phyloP scores from a whole-genome alignment of 2,797 vertebrate species.

The Pangasius macronema region DNA sequence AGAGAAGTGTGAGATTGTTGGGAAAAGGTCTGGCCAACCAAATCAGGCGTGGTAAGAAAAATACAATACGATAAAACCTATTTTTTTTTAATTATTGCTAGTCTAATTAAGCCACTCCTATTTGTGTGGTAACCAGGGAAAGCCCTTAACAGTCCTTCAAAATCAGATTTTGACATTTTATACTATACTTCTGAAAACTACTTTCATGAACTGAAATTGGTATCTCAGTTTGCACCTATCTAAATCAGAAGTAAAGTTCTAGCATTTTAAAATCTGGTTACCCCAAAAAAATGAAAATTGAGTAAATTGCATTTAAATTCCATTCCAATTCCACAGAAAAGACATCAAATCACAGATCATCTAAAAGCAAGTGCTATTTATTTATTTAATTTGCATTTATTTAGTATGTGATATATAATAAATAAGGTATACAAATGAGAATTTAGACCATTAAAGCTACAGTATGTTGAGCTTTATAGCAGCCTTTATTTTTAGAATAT shows the following conservation, averaged over 20 bases:
- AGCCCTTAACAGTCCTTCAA: not conserved
- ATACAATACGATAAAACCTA: not conserved
- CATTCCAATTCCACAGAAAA: not conserved
- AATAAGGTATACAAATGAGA: too few relatives aligned
- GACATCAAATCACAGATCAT: not conserved
- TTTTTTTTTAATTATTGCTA: not conserved
- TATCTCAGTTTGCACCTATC: not conserved
- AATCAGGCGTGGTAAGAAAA: conserved; percentile 60
- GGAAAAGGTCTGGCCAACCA: conserved; percentile 29
- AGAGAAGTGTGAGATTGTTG: conserved; percentile 40
- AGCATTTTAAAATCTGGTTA: too few relatives aligned
- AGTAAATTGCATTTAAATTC: too few relatives aligned
- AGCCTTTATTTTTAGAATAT: not conserved
- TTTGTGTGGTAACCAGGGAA: not conserved
- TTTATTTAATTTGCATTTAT: too few relatives aligned
- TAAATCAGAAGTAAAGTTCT: not conserved
- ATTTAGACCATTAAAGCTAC: too few relatives aligned
- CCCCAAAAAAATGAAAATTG: not conserved
- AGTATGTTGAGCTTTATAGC: not conserved
- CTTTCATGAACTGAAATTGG: not conserved
- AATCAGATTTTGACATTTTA: not conserved
- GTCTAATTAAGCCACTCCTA: not conserved
- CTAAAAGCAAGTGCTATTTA: not conserved
- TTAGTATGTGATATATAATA: too few relatives aligned
- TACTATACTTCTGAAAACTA: not conserved